Conservation (phyloP, 2,113 vertebrate genomes). For the Centropus unirufus region DNA sequence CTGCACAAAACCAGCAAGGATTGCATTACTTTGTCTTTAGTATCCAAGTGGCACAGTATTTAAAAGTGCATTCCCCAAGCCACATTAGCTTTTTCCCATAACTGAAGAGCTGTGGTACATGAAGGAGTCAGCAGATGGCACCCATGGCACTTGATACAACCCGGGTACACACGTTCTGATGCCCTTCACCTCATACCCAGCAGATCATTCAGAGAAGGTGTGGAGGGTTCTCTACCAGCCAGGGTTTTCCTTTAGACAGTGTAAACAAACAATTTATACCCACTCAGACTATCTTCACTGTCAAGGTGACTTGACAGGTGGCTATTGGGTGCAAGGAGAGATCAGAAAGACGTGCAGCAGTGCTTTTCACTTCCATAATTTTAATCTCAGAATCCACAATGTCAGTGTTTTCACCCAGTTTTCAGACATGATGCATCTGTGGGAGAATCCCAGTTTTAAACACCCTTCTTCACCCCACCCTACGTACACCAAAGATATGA, state of each 20-base stretch:
- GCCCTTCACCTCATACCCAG: background rate
- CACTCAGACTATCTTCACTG: background rate
- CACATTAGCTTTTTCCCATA: background rate
- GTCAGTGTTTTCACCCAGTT: background rate
- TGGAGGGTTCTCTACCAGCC: background rate
- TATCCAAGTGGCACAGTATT: background rate
- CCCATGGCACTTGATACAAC: background rate
- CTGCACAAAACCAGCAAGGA: background rate
- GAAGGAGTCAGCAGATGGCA: conserved; percentile 59
- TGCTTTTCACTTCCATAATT: background rate
- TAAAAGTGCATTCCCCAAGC: background rate
- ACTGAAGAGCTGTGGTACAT: background rate
- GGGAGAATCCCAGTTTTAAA: background rate
- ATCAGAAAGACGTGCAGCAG: background rate
- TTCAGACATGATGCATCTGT: background rate
- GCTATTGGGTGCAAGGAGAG: background rate
- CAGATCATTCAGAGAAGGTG: background rate
- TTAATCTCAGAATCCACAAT: background rate
- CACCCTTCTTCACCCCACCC: background rate
- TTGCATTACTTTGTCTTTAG: background rate
- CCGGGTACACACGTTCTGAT: background rate
- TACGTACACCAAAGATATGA: background rate
- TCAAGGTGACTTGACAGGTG: background rate
- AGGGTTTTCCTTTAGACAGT: background rate
- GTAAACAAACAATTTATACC: background rate